Conservation (phyloP, 2,888 invertebrate species). For the Mimas tiliae region DNA sequence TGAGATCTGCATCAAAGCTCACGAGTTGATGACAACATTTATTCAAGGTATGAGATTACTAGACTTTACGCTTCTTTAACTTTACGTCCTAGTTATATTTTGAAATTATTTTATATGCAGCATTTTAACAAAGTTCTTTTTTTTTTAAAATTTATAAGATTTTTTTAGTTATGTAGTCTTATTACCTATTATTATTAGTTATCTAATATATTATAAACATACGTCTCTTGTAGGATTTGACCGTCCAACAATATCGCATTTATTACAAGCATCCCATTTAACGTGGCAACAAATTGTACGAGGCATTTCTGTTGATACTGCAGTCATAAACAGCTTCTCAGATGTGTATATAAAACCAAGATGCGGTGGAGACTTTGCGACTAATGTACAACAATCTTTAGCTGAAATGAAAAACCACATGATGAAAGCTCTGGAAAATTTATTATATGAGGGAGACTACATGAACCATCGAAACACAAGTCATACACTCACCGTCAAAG, state of each 20-base stretch:
- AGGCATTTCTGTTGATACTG: constrained; percentile 82
- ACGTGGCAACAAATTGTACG: constrained; percentile 87
- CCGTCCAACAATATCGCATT: constrained; percentile 85
- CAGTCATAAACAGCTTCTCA: constrained; percentile 84
- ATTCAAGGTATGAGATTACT: constrained; percentile 67
- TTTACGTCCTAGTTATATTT: not conserved
- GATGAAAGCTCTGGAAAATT: constrained; percentile 59
- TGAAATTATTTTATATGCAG: too few relatives aligned
- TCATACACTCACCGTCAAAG: constrained; percentile 69
- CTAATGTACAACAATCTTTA: constrained; percentile 67
- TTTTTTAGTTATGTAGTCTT: too few relatives aligned
- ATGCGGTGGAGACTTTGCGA: constrained; percentile 68
- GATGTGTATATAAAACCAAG: constrained; percentile 88
- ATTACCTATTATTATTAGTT: not conserved
- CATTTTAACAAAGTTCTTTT: too few relatives aligned
- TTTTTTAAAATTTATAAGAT: too few relatives aligned
- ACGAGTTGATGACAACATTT: constrained; percentile 71
- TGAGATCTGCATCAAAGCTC: constrained; percentile 63
- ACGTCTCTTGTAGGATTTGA: constrained; percentile 78
- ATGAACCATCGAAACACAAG: constrained; percentile 37
- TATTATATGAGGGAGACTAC: constrained; percentile 44
- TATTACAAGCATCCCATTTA: constrained; percentile 87
- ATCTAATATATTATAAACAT: constrained; percentile 7
- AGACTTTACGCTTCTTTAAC: not conserved
- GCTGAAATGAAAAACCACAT: constrained; percentile 79